Evolutionary conservation across 2,113 vertebrate genomes (phyloP), one percentile per base, ranked within the genome.

Genomic region (Uria aalge): DNA sequence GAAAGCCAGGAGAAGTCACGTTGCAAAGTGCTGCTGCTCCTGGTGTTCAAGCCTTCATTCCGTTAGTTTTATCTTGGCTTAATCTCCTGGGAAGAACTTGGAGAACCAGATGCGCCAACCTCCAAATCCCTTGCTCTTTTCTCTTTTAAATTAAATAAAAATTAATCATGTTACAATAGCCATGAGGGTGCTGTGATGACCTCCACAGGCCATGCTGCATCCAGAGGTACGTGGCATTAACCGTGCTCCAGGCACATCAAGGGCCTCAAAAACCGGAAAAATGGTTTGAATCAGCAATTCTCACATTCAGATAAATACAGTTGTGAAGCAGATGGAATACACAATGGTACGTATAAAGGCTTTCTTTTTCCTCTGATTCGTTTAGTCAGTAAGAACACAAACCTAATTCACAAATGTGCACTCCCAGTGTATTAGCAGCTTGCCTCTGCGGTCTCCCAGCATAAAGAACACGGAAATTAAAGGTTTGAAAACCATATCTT

Each of bases 241-340:
- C 48, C 0, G 0, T 17, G 15, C 74, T 22, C 36, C 2, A 1
- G 72, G 66, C 14, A n/a, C 59, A n/a, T n/a, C 32, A 41, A 22
- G 23, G 15, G 23, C 0, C 55, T 50, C 69, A 23, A 48, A 45
- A 45, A 71, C 9, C 38, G 45, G 56, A 19, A 4, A 57, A 76
- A n/a, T 6, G 18, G 5, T 16, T 47, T 53, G 52, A n/a, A 72
- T 24, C 41, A 21, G 52, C 60, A 63, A 1, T 66, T 57, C 43
- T 59, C 24, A 30, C 0, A 0, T 24, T 43, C 73, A 79, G 57
- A 55, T 8, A 81, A 66, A 73, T 15, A 15, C 9, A 7, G 7
- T 11, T 60, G 30, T 45, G 60, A 77, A 36, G 56, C 1, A 48
- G 77, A 43, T 8, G 7, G 59, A 90, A 62, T 17, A 32, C 50